Evolutionary conservation across 2,113 vertebrate genomes (phyloP).

Genomic region (Micromys minutus): DNA sequence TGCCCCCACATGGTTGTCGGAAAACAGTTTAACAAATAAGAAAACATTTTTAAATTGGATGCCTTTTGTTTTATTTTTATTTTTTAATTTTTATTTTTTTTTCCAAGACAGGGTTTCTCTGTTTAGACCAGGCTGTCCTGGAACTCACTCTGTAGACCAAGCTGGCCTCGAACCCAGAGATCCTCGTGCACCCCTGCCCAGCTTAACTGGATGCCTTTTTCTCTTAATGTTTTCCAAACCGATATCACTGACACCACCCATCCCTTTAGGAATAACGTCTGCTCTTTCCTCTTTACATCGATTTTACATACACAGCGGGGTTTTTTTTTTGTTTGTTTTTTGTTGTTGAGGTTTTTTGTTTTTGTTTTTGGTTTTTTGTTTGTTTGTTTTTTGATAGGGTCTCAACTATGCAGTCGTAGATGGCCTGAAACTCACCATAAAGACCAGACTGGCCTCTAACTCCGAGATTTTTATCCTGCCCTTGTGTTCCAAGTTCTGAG

Average conservation of each 20-base stretch:
- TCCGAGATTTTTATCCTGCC: not conserved
- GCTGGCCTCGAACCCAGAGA: not conserved
- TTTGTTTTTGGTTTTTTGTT: not conserved
- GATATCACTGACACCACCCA: not conserved
- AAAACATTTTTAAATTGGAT: not conserved
- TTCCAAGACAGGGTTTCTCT: not conserved
- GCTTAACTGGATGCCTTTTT: not conserved
- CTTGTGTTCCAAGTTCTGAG: not conserved
- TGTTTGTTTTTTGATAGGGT: not conserved
- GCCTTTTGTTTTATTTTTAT: not conserved
- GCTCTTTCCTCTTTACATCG: not conserved
- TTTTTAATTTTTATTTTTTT: not conserved
- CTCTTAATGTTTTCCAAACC: not conserved
- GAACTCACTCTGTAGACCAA: not conserved
- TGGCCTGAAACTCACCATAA: not conserved
- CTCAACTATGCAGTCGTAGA: not conserved
- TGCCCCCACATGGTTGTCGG: not conserved
- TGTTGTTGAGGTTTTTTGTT: not conserved
- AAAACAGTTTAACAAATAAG: slow-evolving; percentile 31
- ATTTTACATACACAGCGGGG: not conserved
- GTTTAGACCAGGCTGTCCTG: not conserved
- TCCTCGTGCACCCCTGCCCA: not conserved
- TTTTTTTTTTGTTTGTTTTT: not conserved
- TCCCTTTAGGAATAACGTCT: not conserved
- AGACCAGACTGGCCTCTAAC: not conserved